Conservation (phyloP, 2,113 vertebrate genomes). For the Heliornis fulica region DNA sequence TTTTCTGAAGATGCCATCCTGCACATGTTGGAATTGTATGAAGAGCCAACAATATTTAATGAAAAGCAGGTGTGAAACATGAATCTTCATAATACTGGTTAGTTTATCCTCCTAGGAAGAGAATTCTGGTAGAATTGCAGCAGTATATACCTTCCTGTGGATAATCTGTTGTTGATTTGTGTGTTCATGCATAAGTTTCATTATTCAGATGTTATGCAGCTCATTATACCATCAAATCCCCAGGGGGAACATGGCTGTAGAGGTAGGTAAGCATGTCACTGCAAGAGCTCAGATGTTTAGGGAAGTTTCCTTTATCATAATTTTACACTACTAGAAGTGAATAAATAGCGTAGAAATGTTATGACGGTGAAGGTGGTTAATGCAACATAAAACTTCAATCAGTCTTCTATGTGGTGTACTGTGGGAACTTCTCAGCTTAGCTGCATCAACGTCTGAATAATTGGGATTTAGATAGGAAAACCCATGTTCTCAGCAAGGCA, state of each 20-base stretch:
- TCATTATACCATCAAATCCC: not conserved
- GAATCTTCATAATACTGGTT: not conserved
- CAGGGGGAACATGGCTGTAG: accelerated
- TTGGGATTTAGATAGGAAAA: too few species aligned
- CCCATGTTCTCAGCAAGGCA: too few species aligned
- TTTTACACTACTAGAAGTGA: not conserved
- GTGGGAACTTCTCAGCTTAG: too few species aligned
- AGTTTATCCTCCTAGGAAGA: not conserved
- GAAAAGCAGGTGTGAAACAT: not conserved
- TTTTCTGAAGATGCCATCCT: not conserved
- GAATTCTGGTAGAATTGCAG: not conserved
- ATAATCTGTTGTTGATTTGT: not conserved
- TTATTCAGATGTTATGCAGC: not conserved
- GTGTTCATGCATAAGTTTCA: not conserved
- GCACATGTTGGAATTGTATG: not conserved
- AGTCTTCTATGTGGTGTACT: not conserved
- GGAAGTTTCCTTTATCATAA: not conserved
- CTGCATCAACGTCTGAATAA: too few species aligned
- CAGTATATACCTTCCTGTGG: not conserved
- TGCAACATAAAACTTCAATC: not conserved
- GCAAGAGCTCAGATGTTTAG: not conserved
- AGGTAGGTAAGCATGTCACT: not conserved
- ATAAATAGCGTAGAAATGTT: not conserved
- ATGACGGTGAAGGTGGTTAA: not conserved
- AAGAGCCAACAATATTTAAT: not conserved